Percentiles rank a stretch among this genome's conserved stretches.
Evolutionary conservation across 2,113 vertebrate species (phyloP).

Genomic region (Ranitomeya imitator): DNA sequence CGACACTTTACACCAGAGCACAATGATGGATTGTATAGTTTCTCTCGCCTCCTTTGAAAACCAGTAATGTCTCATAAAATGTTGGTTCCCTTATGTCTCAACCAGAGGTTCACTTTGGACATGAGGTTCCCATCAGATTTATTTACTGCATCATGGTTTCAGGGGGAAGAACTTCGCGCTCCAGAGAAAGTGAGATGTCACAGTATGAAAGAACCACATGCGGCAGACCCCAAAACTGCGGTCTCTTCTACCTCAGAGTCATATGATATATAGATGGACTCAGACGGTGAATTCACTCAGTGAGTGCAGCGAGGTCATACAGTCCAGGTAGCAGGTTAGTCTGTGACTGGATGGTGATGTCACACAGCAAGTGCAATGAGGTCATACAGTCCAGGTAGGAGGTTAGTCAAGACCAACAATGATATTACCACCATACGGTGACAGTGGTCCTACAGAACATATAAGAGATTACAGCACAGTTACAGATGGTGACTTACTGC

Average conservation of each 20-base stretch:
- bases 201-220: neutral
- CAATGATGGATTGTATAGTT: neutral
- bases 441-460: too few relatives aligned
- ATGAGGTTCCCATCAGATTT: slow-evolving; percentile 13
- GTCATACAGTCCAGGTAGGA: neutral
- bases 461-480: too few relatives aligned
- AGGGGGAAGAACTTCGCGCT: neutral
- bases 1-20: neutral
- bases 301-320: neutral
- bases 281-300: neutral
- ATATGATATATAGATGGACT: neutral
- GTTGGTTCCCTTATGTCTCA: neutral
- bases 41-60: neutral
- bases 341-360: neutral
- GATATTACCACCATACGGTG: too few relatives aligned
- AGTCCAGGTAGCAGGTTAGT: neutral
- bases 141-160: slow-evolving; percentile 20
- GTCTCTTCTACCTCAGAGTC: neutral
- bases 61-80: slow-evolving; percentile 3
- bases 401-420: too few relatives aligned
- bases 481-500: too few relatives aligned
- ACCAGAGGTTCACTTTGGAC: neutral
- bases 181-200: neutral
- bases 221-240: too few relatives aligned
- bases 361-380: neutral